Evolutionary conservation across 2,888 invertebrate genomes (phyloP).

Genomic region (Pammene aurita): DNA sequence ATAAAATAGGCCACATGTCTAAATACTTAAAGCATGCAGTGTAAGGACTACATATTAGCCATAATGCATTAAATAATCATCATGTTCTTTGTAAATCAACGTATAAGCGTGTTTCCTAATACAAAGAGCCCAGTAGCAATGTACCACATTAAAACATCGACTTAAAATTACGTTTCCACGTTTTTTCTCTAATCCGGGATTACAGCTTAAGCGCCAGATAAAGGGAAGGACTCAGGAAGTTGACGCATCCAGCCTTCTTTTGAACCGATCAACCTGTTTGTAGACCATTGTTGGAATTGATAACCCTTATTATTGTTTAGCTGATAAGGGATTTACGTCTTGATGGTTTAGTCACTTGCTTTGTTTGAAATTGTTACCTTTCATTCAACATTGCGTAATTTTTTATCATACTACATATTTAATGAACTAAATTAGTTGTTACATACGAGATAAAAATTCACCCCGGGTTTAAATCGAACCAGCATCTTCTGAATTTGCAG

Average conservation of each 20-base stretch:
- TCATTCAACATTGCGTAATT: conserved; percentile 20
- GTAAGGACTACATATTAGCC: too few relatives aligned
- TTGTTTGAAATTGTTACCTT: not conserved
- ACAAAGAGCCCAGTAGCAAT: conserved; percentile 36
- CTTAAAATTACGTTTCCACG: conserved; percentile 53
- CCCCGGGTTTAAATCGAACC: too few relatives aligned
- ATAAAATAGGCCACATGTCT: too few relatives aligned
- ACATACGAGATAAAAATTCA: too few relatives aligned
- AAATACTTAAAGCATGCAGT: too few relatives aligned
- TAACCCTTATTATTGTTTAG: conserved; percentile 59
- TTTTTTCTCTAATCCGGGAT: conserved; percentile 64
- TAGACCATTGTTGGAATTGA: conserved; percentile 44
- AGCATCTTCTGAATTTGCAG: too few relatives aligned
- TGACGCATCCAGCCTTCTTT: conserved; percentile 68
- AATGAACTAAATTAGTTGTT: too few relatives aligned
- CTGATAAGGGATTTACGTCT: conserved; percentile 52
- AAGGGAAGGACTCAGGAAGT: conserved; percentile 67
- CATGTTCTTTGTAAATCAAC: not conserved
- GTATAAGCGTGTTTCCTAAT: not conserved
- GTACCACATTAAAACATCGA: conserved; percentile 26
- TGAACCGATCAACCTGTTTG: conserved; percentile 58
- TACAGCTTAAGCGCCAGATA: conserved; percentile 52
- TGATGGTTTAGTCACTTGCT: conserved; percentile 14
- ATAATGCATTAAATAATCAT: too few relatives aligned
- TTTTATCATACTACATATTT: not conserved